Percentiles rank a stretch among this genome's conserved stretches.
Conservation (phyloP, 2,888 invertebrate genomes). For the Cheilosia vernalis region DNA sequence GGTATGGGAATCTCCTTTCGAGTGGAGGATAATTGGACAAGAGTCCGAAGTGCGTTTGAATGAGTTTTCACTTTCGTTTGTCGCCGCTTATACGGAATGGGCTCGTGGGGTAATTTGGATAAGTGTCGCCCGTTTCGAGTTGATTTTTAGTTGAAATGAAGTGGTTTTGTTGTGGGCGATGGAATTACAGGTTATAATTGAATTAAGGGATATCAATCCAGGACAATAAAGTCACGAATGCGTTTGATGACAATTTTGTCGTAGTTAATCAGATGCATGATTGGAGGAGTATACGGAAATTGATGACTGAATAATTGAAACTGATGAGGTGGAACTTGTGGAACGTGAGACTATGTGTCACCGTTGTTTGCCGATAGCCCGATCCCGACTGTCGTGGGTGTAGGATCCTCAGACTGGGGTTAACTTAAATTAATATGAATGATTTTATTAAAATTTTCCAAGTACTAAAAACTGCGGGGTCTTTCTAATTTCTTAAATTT, state of each 20-base stretch:
- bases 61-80: conserved; percentile 69
- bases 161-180: conserved; percentile 30
- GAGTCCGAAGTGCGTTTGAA: conserved; percentile 42
- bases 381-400: too few relatives aligned
- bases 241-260: conserved; percentile 3
- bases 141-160: conserved; percentile 51
- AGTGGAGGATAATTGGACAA: conserved; percentile 64
- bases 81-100: conserved; percentile 26
- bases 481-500: too few relatives aligned
- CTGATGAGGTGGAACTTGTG: not conserved
- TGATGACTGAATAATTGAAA: not conserved
- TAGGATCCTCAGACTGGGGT: too few relatives aligned
- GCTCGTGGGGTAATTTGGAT: conserved; percentile 57
- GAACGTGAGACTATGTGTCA: too few relatives aligned
- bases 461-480: too few relatives aligned
- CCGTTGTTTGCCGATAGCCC: too few relatives aligned
- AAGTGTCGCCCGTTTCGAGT: conserved; percentile 55
- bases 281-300: not conserved
- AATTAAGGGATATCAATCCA: conserved; percentile 5
- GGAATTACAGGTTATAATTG: conserved; percentile 50
- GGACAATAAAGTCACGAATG: conserved; percentile 5
- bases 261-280: not conserved
- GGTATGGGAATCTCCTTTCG: conserved; percentile 57
- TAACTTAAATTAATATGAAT: too few relatives aligned
- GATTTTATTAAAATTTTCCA: too few relatives aligned